Evolutionary conservation across 2,113 vertebrate species (phyloP), one percentile per base, ranked within the genome.

Genomic region (Motacilla alba): DNA sequence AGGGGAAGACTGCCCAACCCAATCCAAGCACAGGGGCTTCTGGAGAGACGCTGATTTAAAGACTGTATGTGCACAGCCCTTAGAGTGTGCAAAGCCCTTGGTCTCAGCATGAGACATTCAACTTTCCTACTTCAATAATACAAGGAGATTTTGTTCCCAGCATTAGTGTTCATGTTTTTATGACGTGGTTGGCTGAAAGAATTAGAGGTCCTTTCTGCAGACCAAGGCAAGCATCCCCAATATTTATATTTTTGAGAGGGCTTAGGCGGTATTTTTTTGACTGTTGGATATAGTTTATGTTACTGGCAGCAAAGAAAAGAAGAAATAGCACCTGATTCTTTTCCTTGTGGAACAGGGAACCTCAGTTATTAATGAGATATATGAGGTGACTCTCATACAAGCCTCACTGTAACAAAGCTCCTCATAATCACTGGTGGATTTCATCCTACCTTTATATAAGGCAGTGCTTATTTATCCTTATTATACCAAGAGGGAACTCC

Each of bases 281-380:
- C 47, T 44, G 11, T 6, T 63, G 27, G 22, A 52, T 59, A 39
- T 16, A 60, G 37, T 53, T 46, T 63, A 31, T 44, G 31, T 73
- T 87, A 85, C 44, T 18, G 22, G 75, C 74, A 87, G 55, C 31
- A 83, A 47, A 83, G 47, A 86, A 92, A 87, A 64, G 43, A 91
- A 95, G 75, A 96, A 95, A 85, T 79, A 84, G 11, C 87, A 87
- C 62, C 66, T 68, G 53, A 90, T 95, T 80, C 50, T 62, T 90
- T 88, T 79, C 72, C 47, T 70, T 37, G 39, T 56, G 83, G 80
- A 89, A 46, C 59, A 70, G 27, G 10, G 59, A 88, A 74, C 47
- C 35, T 88, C 59, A 50, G 60, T 81, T 94, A 75, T 49, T 95
- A 83, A 90, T 49, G 52, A 90, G 68, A 90, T 92, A 31, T 66